Base-by-base conservation (phyloP, 1,140 invertebrate genomes). In the Theocolax elegans region DNA sequence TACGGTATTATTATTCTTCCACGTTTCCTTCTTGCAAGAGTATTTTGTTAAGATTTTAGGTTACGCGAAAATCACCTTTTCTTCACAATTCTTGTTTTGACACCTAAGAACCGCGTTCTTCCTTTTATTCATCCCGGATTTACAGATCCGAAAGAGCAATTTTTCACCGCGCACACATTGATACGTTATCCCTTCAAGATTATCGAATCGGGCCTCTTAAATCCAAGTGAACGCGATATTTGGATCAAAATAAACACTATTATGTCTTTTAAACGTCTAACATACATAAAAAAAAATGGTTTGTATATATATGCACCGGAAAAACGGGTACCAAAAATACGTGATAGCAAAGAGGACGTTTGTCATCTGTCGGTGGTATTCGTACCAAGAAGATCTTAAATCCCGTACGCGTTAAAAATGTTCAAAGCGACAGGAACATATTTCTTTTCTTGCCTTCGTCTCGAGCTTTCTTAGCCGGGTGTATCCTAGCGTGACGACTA, bases 221-320 rank as follows among this genome's bases (percentile, higher is more conserved):
- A 44, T 44, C 42, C 42, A n/a, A n/a, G n/a, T n/a, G n/a, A n/a
- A n/a, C n/a, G n/a, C n/a, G n/a, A n/a, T n/a, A n/a, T n/a, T n/a
- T n/a, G n/a, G n/a, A n/a, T n/a, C n/a, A n/a, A 44, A 63, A 63
- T 49, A 35, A 49, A 46, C 60, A 17, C 49, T 63, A 27, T 35
- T 46, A 49, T 63, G 60, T 49, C 17, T 17, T 25, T 10, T 23
- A 49, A n/a, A n/a, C n/a, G n/a, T n/a, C 21, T 23, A 4, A 13
- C 10, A 35, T 10, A 35, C 31, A 10, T 35, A 35, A 6, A 35
- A 10, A 4, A 10, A 35, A 10, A 3, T 9, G 17, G 48, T 35
- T n/a, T 10, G 31, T 35, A 35, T 35, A 10, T 21, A n/a, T n/a
- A n/a, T n/a, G n/a, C n/a, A n/a, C n/a, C n/a, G n/a, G n/a, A n/a